Percentiles rank a stretch among this genome's conserved stretches.
Conservation (phyloP, 2,113 vertebrate species). For the Laticauda colubrina region DNA sequence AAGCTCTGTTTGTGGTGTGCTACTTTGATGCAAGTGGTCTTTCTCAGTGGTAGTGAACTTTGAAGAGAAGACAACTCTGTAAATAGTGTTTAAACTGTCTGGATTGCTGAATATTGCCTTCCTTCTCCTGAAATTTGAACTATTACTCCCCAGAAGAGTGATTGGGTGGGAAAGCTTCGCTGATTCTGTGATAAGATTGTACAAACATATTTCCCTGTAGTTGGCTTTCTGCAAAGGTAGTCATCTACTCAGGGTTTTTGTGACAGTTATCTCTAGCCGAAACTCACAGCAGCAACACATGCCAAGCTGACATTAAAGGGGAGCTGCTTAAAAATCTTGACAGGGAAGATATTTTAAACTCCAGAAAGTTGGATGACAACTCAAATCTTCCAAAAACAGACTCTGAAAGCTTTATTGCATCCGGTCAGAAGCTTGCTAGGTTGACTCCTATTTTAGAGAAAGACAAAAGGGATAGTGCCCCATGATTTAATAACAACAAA, state of each 20-base stretch:
- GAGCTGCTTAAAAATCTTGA: background rate
- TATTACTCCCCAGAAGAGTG: background rate
- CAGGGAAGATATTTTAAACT: background rate
- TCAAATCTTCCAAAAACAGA: background rate
- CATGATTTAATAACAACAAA: background rate
- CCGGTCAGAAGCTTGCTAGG: background rate
- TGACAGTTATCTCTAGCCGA: background rate
- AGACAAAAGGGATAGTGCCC: background rate
- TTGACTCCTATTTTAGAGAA: background rate
- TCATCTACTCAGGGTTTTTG: background rate
- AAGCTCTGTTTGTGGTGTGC: background rate
- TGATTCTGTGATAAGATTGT: background rate
- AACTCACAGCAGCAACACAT: background rate
- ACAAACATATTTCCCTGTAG: background rate
- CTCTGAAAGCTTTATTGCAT: background rate
- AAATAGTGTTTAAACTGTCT: slow-evolving; percentile 14
- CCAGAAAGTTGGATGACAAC: background rate
- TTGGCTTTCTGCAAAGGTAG: background rate
- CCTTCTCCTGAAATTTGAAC: background rate
- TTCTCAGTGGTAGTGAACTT: background rate
- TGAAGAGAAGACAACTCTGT: background rate
- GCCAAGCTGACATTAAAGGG: background rate
- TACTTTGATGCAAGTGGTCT: background rate
- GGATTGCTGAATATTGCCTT: background rate
- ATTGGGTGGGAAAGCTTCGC: background rate